Evolutionary conservation across 2,797 vertebrate species (phyloP), one percentile per base, ranked within the genome.

Genomic region (Spinus pinus): DNA sequence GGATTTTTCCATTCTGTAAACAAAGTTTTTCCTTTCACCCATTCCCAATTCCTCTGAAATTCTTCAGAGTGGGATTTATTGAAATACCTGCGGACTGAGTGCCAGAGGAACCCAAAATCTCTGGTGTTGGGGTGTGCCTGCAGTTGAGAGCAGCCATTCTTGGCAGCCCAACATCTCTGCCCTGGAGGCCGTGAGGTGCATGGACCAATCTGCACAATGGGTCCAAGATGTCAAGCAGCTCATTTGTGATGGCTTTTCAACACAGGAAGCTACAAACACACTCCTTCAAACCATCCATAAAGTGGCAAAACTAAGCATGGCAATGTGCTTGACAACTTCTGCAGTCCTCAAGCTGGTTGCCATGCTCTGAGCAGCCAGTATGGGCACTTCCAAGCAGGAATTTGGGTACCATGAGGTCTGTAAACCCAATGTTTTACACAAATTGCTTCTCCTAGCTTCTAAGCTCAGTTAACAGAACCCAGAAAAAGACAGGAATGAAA

Each of bases 1-100:
- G 83, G 82, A 95, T 88, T 96, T 96, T 91, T 95, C 95, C 85
- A 66, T 90, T 75, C 73, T 53, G 41, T 35, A 28, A 37, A 30
- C 16, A 2, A 71, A 33, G 25, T 15, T 73, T 89, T 88, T 67
- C 65, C 44, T 90, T 91, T 50, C 0, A 0, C 12, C 60, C 6
- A 0, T 88, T 82, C 60, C 23, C 56, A 60, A 18, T 35, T 71
- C 87, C 51, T 70, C 56, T 50, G 70, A 66, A 86, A 56, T 14
- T 22, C 12, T 77, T 71, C 75, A 69, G 41, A 49, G 31, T 27
- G 51, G 21, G 22, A 33, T 31, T 74, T 83, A 12, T 41, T 31
- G 46, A 67, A 64, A 44, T 28, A 77, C 5, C 51, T 88, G 25
- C 10, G 23, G 13, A 9, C 7, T 46, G 27, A 30, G 18, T 41